phyloP scores from a whole-genome alignment of 2,888 invertebrate species.

The Zeuzera pyrina region DNA sequence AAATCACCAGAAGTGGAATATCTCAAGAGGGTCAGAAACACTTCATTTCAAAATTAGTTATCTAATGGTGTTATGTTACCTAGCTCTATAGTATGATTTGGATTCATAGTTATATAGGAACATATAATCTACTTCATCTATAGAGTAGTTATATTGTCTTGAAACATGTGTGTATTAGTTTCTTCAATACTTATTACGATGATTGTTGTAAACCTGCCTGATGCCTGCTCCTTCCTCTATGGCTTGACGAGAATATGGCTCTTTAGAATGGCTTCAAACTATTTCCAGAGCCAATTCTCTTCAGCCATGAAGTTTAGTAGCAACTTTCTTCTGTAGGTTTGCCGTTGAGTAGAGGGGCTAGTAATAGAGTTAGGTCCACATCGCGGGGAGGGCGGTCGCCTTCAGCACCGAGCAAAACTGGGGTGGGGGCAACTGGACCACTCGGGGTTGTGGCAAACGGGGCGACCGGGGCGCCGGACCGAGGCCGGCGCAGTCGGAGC shows the following conservation, averaged over 20 bases:
- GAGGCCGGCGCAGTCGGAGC: slow-evolving; percentile 62
- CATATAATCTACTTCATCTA: too few relatives aligned
- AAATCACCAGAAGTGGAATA: too few relatives aligned
- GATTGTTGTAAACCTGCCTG: slow-evolving; percentile 51
- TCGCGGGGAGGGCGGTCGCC: slow-evolving; percentile 63
- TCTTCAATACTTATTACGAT: slow-evolving; percentile 7
- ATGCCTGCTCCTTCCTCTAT: slow-evolving; percentile 39
- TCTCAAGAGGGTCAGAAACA: too few relatives aligned
- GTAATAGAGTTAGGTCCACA: slow-evolving; percentile 73
- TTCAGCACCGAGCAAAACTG: slow-evolving; percentile 55
- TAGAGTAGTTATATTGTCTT: too few relatives aligned
- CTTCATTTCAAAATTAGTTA: too few relatives aligned
- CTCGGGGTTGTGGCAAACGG: slow-evolving; percentile 25
- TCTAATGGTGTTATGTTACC: too few relatives aligned
- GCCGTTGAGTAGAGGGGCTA: slow-evolving; percentile 76
- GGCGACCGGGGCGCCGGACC: slow-evolving; percentile 35
- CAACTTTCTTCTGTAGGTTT: slow-evolving; percentile 72
- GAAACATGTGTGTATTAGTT: background rate
- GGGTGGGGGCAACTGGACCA: slow-evolving; percentile 22
- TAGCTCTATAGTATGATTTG: too few relatives aligned
- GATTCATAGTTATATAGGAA: too few relatives aligned
- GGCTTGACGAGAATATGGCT: slow-evolving; percentile 30
- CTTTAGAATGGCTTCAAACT: too few relatives aligned
- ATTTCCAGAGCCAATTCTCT: slow-evolving; percentile 36
- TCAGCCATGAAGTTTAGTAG: slow-evolving; percentile 28